Conservation (phyloP, 2,113 vertebrate genomes). For the Chrysemys picta region DNA sequence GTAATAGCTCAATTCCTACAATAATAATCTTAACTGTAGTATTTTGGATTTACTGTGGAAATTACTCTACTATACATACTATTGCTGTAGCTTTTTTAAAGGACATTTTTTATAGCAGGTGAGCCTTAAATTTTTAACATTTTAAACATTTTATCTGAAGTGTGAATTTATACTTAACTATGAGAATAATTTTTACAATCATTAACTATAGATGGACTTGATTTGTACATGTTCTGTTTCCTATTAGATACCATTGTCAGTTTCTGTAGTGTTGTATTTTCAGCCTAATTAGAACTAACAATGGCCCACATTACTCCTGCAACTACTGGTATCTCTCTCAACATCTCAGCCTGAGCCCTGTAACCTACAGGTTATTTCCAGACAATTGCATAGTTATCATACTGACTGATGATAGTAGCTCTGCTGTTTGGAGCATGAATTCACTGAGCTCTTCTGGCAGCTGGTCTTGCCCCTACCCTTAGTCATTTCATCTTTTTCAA, state of each 20-base stretch:
- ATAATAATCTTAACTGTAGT: neutral
- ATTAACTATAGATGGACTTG: neutral
- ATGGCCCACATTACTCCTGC: neutral
- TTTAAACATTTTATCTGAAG: neutral
- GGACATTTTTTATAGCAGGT: neutral
- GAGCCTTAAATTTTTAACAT: neutral
- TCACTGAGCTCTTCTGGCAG: neutral
- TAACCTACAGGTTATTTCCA: neutral
- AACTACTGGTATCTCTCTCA: accelerated
- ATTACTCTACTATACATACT: neutral
- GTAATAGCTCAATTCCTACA: neutral
- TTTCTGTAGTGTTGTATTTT: neutral
- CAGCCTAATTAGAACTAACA: neutral
- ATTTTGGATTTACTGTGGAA: neutral
- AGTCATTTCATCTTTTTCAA: neutral
- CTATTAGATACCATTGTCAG: neutral
- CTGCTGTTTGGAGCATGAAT: neutral
- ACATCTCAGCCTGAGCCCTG: neutral
- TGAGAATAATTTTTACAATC: neutral
- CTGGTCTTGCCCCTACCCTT: neutral
- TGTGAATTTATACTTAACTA: neutral
- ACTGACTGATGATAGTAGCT: neutral
- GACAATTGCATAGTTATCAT: neutral
- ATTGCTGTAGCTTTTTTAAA: neutral
- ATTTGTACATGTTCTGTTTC: neutral